Base-by-base conservation (phyloP, 64 coral and sea anemone genomes). In the Montipora efflorescens region DNA sequence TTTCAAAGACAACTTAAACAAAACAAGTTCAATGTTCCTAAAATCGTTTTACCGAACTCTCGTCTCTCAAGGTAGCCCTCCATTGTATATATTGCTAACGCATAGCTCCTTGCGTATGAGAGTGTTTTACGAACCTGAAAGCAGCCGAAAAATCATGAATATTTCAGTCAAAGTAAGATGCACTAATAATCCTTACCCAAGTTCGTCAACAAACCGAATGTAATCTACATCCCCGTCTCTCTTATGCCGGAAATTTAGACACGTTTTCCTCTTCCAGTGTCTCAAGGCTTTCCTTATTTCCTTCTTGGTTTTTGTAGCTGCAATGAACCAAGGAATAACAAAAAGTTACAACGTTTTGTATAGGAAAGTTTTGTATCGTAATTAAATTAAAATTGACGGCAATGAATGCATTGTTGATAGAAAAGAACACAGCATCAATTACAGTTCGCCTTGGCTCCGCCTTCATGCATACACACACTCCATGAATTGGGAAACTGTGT, bases 321-420 rank as follows among this genome's bases (percentile, higher is more conserved):
- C 21, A 78, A 72, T n/a, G 68, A 87, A 90, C 45, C 36, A 66
- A 59, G 59, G 18, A 94, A 90, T 57, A 90, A 87, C 58, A 77
- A 85, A 57, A 91, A 88, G 90, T 36, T 22, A 87, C 61, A 77
- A 53, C 22, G 83, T 87, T 69, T 83, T 48, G 72, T 84, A 84
- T 85, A 67, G 77, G 76, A 79, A 84, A 95, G 93, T 90, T 90
- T 94, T 95, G 79, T 95, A 79, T 90, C 88, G 93, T 95, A 95
- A 95, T 95, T 95, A 95, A 95, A 95, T 95, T 95, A 95, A 95
- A 95, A 95, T 95, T 95, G 93, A 95, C 93, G 93, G 93, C 93
- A 74, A 95, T 90, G 89, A 79, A 80, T 81, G 71, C 88, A 68
- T 84, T 95, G 89, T 89, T 95, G 89, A 90, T 82, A 90, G 80